Conservation (phyloP, 2,888 invertebrate species). For the Cheilosia grossa region DNA sequence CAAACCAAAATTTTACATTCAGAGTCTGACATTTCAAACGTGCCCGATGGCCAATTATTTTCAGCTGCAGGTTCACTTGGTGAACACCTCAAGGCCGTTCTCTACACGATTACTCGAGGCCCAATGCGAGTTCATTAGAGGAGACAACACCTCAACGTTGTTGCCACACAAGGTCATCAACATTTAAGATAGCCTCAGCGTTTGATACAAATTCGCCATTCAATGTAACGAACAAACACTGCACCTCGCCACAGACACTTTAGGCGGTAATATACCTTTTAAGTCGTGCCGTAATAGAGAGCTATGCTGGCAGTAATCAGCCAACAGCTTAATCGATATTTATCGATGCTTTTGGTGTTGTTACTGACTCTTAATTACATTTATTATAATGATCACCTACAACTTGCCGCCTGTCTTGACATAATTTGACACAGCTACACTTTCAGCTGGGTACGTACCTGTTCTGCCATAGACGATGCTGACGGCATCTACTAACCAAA, state of each 20-base stretch:
- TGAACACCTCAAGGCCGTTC: too few species aligned
- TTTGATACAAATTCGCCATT: conserved; percentile 20
- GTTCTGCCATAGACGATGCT: background rate
- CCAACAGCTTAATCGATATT: conserved; percentile 16
- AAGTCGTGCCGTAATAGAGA: conserved; percentile 7
- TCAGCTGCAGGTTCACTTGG: too few species aligned
- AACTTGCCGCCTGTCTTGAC: conserved; percentile 17
- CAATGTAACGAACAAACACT: conserved; percentile 30
- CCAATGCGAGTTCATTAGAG: background rate
- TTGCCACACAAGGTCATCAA: conserved; percentile 33
- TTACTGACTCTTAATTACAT: conserved; percentile 1
- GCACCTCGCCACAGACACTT: conserved; percentile 26
- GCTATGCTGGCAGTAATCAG: conserved; percentile 6
- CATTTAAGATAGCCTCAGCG: conserved; percentile 11
- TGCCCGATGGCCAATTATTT: too few species aligned
- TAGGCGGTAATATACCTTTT: conserved; percentile 43
- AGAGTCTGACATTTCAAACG: too few species aligned
- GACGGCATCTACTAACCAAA: background rate
- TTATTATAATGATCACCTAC: conserved; percentile 19
- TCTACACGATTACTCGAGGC: background rate
- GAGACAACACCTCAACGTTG: conserved; percentile 34
- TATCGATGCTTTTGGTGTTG: conserved; percentile 13
- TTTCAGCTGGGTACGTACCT: conserved; percentile 4
- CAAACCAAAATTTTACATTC: too few species aligned
- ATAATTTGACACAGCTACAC: conserved; percentile 3